Conservation (phyloP, 2,797 vertebrate species). For the Bovichtus diacanthus region DNA sequence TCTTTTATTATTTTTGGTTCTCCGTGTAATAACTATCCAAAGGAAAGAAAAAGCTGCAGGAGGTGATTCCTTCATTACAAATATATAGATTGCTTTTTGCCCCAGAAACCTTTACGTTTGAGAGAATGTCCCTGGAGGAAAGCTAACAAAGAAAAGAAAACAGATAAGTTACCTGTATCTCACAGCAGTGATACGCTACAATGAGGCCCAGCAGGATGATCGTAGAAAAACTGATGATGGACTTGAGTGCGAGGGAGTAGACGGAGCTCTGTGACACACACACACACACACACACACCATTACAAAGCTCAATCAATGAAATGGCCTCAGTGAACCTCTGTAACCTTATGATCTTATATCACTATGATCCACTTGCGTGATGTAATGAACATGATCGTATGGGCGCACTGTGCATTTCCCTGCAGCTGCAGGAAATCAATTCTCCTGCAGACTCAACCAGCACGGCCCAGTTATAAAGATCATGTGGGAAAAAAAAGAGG, state of each 20-base stretch:
- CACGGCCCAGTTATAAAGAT: neutral
- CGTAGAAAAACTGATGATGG: conserved; percentile 92
- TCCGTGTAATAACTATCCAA: neutral
- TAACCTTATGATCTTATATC: conserved; percentile 55
- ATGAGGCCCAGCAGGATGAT: conserved; percentile 91
- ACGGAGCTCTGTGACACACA: conserved; percentile 88
- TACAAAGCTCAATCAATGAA: conserved; percentile 33
- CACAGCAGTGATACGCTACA: conserved; percentile 92
- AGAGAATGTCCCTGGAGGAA: neutral
- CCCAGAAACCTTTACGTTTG: neutral
- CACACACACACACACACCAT: conserved; percentile 5
- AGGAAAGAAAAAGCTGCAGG: neutral
- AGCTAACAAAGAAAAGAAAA: too few species aligned
- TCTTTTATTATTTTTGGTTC: neutral
- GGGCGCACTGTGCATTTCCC: conserved; percentile 10
- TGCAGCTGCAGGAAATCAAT: neutral
- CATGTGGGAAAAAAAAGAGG: neutral
- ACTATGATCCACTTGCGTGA: conserved; percentile 49
- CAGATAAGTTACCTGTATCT: conserved; percentile 88
- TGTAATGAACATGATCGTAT: conserved; percentile 43
- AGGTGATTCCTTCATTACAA: neutral
- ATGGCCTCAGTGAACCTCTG: conserved; percentile 23
- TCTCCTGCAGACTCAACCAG: neutral
- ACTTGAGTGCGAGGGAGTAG: conserved; percentile 93
- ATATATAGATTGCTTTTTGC: neutral